Percentiles rank a stretch among this genome's conserved stretches.
Evolutionary conservation across 2,113 vertebrate genomes (phyloP).

Genomic region (Oreotragus oreotragus): DNA sequence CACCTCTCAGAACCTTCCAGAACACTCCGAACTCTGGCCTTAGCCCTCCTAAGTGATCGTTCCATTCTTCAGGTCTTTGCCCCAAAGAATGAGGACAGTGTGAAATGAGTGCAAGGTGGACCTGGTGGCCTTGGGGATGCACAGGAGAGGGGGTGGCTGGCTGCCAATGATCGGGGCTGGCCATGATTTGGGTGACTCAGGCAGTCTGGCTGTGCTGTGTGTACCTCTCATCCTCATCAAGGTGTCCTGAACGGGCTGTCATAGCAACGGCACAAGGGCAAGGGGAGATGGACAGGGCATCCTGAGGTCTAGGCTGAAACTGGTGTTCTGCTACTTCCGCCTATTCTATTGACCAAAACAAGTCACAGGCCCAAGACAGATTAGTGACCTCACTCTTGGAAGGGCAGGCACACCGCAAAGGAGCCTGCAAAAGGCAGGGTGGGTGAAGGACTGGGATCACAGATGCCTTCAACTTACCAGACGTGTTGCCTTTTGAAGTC

Average conservation of each 20-base stretch:
- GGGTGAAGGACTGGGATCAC: neutral
- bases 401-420: rapidly evolving
- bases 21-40: too few relatives aligned
- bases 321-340: neutral
- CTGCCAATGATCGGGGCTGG: neutral
- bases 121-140: neutral
- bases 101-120: neutral
- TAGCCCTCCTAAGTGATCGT: rapidly evolving
- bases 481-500: neutral
- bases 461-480: neutral
- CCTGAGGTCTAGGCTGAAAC: neutral
- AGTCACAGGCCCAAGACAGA: neutral
- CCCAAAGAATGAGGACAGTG: neutral
- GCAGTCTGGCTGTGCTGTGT: rapidly evolving
- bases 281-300: rapidly evolving
- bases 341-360: too few relatives aligned
- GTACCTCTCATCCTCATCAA: neutral
- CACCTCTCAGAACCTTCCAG: neutral
- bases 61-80: neutral
- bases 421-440: neutral
- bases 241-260: neutral
- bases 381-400: neutral
- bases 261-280: rapidly evolving
- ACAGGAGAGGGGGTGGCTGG: too few relatives aligned
- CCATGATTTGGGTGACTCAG: rapidly evolving